Evolutionary conservation across 2,113 vertebrate genomes (phyloP).

Genomic region (Cyanistes caeruleus): DNA sequence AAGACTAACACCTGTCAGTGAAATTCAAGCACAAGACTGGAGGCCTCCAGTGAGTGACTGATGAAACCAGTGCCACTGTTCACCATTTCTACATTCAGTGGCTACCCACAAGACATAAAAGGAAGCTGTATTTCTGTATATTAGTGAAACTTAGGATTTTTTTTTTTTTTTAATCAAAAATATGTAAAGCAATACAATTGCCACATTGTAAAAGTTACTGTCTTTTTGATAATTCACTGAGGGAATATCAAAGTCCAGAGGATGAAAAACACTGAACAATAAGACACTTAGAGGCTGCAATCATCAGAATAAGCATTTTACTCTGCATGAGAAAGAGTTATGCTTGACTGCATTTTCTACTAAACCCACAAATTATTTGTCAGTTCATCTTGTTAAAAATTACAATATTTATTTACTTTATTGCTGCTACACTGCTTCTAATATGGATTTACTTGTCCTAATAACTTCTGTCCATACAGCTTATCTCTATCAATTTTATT

Average conservation of each 20-base stretch:
- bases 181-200: not conserved
- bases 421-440: not conserved
- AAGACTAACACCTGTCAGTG: not conserved
- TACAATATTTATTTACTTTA: slow-evolving; percentile 29
- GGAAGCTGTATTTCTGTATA: not conserved
- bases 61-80: not conserved
- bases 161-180: not conserved
- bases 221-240: not conserved
- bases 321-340: not conserved
- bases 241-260: not conserved
- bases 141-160: not conserved
- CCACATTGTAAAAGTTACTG: not conserved
- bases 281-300: not conserved
- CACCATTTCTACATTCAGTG: not conserved
- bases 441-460: not conserved
- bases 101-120: not conserved
- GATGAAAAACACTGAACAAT: not conserved
- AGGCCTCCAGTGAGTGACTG: not conserved
- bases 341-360: not conserved
- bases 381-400: slow-evolving; percentile 17
- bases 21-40: not conserved
- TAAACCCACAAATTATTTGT: slow-evolving; percentile 18
- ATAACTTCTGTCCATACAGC: not conserved
- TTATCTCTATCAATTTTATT: not conserved
- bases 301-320: not conserved